Base-by-base conservation (phyloP, 1,140 invertebrate genomes). In the Fopius arisanus region DNA sequence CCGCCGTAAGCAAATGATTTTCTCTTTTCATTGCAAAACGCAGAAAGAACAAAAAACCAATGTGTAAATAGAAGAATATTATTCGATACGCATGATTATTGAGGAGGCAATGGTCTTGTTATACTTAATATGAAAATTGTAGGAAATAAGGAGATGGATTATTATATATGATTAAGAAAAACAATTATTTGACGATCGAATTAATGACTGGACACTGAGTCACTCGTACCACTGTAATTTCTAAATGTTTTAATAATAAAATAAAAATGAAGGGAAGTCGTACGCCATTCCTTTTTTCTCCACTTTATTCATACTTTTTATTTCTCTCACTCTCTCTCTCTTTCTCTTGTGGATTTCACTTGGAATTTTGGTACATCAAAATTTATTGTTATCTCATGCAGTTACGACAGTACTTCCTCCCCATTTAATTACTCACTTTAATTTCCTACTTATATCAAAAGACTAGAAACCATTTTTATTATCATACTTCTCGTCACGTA, bases 401-500 rank as follows among this genome's bases (percentile, higher is more conserved):
- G 43, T 74, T 51, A 41, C n/a, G 43, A 33, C 31, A 43, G 14
- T 69, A 40, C 41, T 43, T 70, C 59, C 62, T 67, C 41, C 23
- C 40, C 26, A 43, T 63, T 63, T 29, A 43, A 19, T 72, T 12
- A 51, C n/a, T 59, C 26, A 33, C 14, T 68, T 48, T 70, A 65
- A 54, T 68, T 29, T 19, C 10, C 40, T 67, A 74, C 43, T 75
- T 75, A 67, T 67, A 80, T 80, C 81, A 78, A 80, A 82, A 81
- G 77, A 81, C 76, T 78, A 82, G 77, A 81, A 81, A 82, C 21
- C 43, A 48, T 41, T 70, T 65, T 41, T 40, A 43, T 51, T 67
- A 29, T 70, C 28, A n/a, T 62, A n/a, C 12, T 63, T n/a, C 37
- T 37, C 5, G 28, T 28, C 54, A 59, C 0, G 19, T 71, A 19